Percentiles rank a stretch among this genome's conserved stretches.
phyloP scores from a whole-genome alignment of 2,113 vertebrate genomes.

The Chlamydotis undulata region DNA sequence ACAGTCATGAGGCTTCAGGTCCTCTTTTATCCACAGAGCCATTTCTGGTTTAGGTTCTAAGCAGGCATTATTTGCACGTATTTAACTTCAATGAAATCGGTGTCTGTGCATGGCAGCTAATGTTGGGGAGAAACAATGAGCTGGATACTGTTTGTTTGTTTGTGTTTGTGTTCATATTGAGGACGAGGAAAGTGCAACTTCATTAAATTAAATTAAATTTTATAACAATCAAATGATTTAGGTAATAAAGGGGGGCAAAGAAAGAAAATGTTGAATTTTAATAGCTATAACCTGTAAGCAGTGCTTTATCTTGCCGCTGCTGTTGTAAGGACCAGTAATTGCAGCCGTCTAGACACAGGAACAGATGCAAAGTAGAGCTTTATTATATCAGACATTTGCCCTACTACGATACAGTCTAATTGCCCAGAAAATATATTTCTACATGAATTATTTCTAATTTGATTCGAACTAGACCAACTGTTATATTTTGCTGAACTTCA shows the following conservation, averaged over 20 bases:
- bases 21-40: background rate
- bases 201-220: conserved; percentile 73
- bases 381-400: conserved; percentile 88
- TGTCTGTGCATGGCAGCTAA: background rate
- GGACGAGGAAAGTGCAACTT: conserved; percentile 62
- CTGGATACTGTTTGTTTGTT: conserved; percentile 47
- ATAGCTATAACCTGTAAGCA: conserved; percentile 68
- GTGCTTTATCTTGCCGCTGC: conserved; percentile 61
- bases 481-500: conserved; percentile 78
- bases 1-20: background rate
- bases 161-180: conserved; percentile 15
- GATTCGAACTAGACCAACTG: conserved; percentile 97
- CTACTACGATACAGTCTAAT: conserved; percentile 89
- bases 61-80: conserved; percentile 32
- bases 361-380: conserved; percentile 86
- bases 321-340: conserved; percentile 74
- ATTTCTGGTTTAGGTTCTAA: conserved; percentile 16
- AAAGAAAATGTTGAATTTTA: conserved; percentile 66
- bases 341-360: conserved; percentile 82
- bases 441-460: conserved; percentile 92
- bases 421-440: conserved; percentile 98
- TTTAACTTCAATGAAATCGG: conserved; percentile 29
- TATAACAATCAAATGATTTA: conserved; percentile 69
- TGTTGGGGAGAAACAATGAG: conserved; percentile 44
- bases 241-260: conserved; percentile 69